Conservation (phyloP, 1,140 invertebrate genomes). For the Himalopsyche phryganea region DNA sequence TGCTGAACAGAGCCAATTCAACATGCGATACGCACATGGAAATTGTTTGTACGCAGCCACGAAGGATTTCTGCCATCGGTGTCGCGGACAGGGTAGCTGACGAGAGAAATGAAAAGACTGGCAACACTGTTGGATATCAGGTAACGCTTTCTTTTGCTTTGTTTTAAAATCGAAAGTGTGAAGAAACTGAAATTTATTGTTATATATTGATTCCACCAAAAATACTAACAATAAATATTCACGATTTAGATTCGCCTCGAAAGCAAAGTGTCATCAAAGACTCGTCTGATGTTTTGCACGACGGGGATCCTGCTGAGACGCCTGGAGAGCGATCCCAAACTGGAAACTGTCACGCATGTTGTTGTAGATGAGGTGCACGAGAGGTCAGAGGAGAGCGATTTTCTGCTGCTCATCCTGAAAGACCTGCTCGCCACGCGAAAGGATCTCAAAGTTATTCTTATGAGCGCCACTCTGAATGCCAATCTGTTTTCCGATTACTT, state of each 20-base stretch:
- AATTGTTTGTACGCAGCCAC: constrained; percentile 90
- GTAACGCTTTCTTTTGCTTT: constrained; percentile 54
- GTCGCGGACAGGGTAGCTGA: constrained; percentile 86
- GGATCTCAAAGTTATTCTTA: constrained; percentile 78
- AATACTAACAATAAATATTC: no score
- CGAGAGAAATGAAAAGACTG: constrained; percentile 81
- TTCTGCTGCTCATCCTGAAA: constrained; percentile 75
- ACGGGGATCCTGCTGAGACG: constrained; percentile 84
- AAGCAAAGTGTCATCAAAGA: constrained; percentile 72
- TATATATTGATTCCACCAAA: background rate
- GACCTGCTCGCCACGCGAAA: constrained; percentile 64
- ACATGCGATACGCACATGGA: constrained; percentile 59
- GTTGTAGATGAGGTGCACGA: constrained; percentile 93
- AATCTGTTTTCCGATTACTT: constrained; percentile 78
- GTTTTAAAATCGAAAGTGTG: background rate
- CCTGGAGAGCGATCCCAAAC: constrained; percentile 68
- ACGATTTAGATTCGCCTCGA: constrained; percentile 61
- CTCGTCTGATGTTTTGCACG: constrained; percentile 83
- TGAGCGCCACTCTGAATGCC: constrained; percentile 85
- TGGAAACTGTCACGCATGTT: constrained; percentile 71
- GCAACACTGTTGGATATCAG: constrained; percentile 83
- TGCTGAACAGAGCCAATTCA: constrained; percentile 45
- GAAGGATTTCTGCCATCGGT: constrained; percentile 87
- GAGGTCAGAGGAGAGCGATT: constrained; percentile 83
- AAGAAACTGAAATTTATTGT: background rate